Percentiles rank a stretch among this genome's conserved stretches.
phyloP scores from a whole-genome alignment of 2,888 invertebrate genomes.

The Sceliomorpha sp. region DNA sequence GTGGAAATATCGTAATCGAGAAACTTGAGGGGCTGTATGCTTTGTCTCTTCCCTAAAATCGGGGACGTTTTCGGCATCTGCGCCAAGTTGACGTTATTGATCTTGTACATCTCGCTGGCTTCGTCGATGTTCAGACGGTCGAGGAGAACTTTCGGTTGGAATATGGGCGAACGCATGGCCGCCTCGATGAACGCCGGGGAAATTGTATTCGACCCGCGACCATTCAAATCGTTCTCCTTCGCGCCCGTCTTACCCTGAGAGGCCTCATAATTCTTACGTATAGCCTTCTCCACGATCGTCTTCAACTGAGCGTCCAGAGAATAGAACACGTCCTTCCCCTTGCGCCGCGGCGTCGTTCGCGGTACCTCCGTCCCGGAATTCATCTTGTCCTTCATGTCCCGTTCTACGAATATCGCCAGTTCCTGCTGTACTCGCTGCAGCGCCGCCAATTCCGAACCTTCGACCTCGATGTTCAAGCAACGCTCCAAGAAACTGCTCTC shows the following conservation, averaged over 20 bases:
- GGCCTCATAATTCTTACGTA: constrained; percentile 71
- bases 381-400: constrained; percentile 64
- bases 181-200: constrained; percentile 66
- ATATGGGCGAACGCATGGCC: constrained; percentile 65
- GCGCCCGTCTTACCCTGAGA: constrained; percentile 46
- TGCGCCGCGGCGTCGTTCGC: constrained; percentile 7
- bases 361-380: constrained; percentile 5
- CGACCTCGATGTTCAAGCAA: constrained; percentile 73
- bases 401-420: constrained; percentile 70
- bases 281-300: constrained; percentile 70
- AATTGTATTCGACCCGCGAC: constrained; percentile 53
- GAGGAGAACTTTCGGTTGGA: constrained; percentile 71
- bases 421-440: constrained; percentile 70
- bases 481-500: constrained; percentile 61
- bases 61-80: constrained; percentile 35
- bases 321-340: constrained; percentile 56
- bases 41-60: constrained; percentile 63
- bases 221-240: not conserved
- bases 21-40: constrained; percentile 61
- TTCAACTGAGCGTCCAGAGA: constrained; percentile 71
- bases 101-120: constrained; percentile 55
- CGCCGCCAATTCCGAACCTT: constrained; percentile 69
- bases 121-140: constrained; percentile 62
- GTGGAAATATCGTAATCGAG: constrained; percentile 64
- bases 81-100: constrained; percentile 59